Conservation (phyloP, 2,888 invertebrate genomes). For the Tenthredo distinguenda region DNA sequence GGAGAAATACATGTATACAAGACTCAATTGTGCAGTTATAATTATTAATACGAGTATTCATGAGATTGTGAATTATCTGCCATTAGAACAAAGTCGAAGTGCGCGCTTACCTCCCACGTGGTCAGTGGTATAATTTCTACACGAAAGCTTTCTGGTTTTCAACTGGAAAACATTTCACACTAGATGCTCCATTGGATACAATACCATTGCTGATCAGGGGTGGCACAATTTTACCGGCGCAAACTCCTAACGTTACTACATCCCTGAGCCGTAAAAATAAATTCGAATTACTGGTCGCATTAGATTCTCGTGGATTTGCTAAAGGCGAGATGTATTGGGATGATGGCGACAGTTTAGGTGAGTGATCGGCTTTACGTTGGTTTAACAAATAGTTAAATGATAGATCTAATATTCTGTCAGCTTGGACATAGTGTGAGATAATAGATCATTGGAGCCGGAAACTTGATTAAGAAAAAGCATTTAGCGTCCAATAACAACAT, state of each 20-base stretch:
- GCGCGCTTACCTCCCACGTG: constrained; percentile 83
- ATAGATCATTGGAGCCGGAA: background rate
- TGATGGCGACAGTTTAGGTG: constrained; percentile 88
- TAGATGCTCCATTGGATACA: constrained; percentile 82
- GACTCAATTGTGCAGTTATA: constrained; percentile 59
- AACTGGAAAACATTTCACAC: constrained; percentile 77
- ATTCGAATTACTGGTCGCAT: constrained; percentile 84
- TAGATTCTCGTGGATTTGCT: constrained; percentile 80
- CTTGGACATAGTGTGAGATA: background rate
- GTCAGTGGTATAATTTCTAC: constrained; percentile 86
- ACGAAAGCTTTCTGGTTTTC: constrained; percentile 77
- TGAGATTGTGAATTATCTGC: constrained; percentile 42
- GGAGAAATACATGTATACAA: background rate
- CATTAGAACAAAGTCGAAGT: constrained; percentile 76
- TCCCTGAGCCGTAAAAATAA: constrained; percentile 82
- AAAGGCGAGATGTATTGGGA: constrained; percentile 89
- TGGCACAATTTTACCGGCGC: constrained; percentile 86
- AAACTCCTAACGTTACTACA: constrained; percentile 84
- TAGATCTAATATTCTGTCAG: background rate
- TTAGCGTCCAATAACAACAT: background rate
- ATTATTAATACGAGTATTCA: constrained; percentile 14
- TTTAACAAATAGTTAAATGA: background rate
- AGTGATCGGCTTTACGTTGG: constrained; percentile 62
- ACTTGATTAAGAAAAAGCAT: background rate
- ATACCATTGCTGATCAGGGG: constrained; percentile 85